Evolutionary conservation across 23 tunicate species (phyloP), one percentile per base, ranked within the genome.

Genomic region (Ciona savignyi): DNA sequence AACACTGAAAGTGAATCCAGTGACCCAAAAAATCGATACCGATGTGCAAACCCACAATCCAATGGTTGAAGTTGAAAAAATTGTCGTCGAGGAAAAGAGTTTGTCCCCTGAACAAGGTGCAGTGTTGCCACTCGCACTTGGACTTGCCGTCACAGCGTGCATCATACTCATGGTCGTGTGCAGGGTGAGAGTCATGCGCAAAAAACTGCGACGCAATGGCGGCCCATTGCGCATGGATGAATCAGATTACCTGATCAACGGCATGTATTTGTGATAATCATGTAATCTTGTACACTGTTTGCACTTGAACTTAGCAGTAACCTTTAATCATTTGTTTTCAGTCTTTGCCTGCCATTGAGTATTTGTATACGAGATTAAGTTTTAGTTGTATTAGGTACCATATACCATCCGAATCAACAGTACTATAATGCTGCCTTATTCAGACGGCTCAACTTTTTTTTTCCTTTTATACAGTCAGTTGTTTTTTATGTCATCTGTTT

Each of bases 161-260:
- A 80, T 89, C 23, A 70, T 89, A 20, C 24, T 89, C 23, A 78
- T 89, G 85, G 96, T 89, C 20, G 77, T 62, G 23, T 89, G 96
- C 34, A 78, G 96, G 2, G 62, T 89, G 3, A 73, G 76, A 27
- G 63, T 70, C 21, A 79, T 89, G 89, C 83, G 83, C 27, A 74
- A 63, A 66, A 89, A 83, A 62, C 27, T 83, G 27, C 32, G 85
- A 63, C 49, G 85, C 23, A 48, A 77, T 24, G 83, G 83, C 20
- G 81, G 79, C 32, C 82, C 89, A 0, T 65, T 89, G 19, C 15
- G 70, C 27, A 89, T 89, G 96, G 96, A 89, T 65, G 96, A 89
- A 62, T 78, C 89, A 6, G 96, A 89, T 62, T 89, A 89, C 61
- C 75, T 89, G 31, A 89, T 89, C 35, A 89, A 89, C 78, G 96